Evolutionary conservation across 2,113 vertebrate genomes (phyloP).

Genomic region (Prionailurus viverrinus): DNA sequence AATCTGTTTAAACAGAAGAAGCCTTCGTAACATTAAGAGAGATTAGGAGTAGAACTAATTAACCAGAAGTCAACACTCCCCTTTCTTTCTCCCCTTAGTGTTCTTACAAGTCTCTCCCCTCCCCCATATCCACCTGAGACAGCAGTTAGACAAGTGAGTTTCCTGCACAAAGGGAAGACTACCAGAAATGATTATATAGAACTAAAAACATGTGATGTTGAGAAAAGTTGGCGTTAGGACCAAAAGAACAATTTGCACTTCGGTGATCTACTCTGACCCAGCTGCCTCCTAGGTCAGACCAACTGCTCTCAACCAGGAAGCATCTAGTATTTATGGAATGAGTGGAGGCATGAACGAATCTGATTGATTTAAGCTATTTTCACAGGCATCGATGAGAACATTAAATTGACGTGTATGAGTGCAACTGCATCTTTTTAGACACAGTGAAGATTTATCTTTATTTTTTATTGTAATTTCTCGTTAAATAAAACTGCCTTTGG

Average conservation of each 20-base stretch:
- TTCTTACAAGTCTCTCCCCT: not conserved
- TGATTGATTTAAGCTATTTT: slow-evolving; percentile 22
- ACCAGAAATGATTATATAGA: not conserved
- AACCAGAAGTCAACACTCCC: not conserved
- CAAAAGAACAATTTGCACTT: not conserved
- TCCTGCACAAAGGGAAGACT: not conserved
- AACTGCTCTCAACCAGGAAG: not conserved
- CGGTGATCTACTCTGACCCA: not conserved
- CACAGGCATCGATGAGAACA: not conserved
- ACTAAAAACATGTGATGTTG: not conserved
- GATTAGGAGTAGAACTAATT: slow-evolving; percentile 11
- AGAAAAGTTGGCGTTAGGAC: not conserved
- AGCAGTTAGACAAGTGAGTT: not conserved
- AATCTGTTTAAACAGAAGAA: slow-evolving; percentile 44
- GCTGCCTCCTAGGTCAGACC: not conserved
- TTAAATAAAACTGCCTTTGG: slow-evolving; percentile 51
- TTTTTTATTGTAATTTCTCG: slow-evolving; percentile 61
- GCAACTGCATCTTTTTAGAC: not conserved
- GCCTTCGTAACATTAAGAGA: not conserved
- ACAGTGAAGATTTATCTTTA: slow-evolving; percentile 50
- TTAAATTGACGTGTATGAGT: slow-evolving; percentile 23
- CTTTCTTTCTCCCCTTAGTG: not conserved
- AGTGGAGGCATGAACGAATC: not conserved
- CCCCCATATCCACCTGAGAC: not conserved
- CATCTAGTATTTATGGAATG: not conserved